A percentile compares a stretch with the other conserved stretches of the same genome.
These are phyloP conservation scores for Malurus alboscapulatus DNA, from an alignment of 2,113 vertebrate genomes.

Conservation along the genomic window DNA sequence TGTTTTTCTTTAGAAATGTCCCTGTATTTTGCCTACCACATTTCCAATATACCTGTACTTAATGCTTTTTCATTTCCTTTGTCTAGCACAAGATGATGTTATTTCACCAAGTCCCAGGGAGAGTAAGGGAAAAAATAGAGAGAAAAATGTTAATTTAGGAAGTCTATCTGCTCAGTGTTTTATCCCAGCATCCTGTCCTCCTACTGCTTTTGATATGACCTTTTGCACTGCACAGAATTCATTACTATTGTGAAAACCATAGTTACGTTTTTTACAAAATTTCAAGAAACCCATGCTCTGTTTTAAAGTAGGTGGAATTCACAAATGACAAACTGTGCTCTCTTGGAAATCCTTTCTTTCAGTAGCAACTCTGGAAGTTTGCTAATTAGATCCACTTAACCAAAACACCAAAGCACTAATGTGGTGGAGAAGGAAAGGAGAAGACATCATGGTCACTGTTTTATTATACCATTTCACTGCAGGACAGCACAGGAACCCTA, in stretches of 20 bases:
- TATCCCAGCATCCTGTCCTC: conserved; percentile 45
- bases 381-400: background rate
- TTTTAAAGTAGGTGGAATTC: background rate
- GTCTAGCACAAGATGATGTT: conserved; percentile 32
- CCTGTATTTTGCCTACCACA: background rate
- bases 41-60: conserved; percentile 19
- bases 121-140: background rate
- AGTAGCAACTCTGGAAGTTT: background rate
- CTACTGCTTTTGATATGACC: conserved; percentile 37
- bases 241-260: background rate
- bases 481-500: background rate
- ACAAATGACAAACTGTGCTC: background rate
- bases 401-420: background rate
- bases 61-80: conserved; percentile 49
- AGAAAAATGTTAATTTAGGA: conserved; percentile 34
- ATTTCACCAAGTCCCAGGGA: conserved; percentile 12
- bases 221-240: conserved; percentile 19
- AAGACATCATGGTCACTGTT: background rate
- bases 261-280: background rate
- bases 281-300: background rate
- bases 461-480: background rate
- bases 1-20: conserved; percentile 31
- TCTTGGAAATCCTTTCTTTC: background rate
- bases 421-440: background rate
- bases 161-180: conserved; percentile 38